These are phyloP conservation scores for Bothrops jararaca DNA, from an alignment of 2,113 vertebrate species.

Conservation along the genomic window DNA sequence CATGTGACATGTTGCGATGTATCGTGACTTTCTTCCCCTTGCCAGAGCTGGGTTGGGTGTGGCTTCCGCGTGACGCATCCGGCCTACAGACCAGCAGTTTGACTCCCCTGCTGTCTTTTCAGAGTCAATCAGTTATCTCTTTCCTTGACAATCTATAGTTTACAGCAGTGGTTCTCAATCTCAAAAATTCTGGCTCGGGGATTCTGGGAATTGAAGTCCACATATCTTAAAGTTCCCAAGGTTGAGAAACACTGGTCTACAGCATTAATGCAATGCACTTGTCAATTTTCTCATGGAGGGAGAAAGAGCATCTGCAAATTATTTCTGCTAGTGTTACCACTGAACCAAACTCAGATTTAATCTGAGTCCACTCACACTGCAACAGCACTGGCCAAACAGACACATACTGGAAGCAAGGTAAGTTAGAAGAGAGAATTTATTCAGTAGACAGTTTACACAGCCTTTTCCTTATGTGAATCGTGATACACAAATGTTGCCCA, in stretches of 20 bases:
- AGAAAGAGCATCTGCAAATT: not conserved
- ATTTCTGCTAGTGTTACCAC: not conserved
- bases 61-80: too few relatives aligned
- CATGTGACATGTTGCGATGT: too few relatives aligned
- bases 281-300: not conserved
- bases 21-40: too few relatives aligned
- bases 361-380: not conserved
- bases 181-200: not conserved
- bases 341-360: not conserved
- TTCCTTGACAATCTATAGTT: not conserved
- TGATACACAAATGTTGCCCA: not conserved
- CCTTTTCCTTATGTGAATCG: not conserved
- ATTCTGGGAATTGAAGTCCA: not conserved
- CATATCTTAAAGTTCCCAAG: not conserved
- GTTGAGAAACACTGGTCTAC: not conserved
- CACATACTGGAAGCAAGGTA: not conserved
- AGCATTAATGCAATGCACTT: not conserved
- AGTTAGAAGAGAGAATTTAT: conserved; percentile 9
- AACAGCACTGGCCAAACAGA: not conserved
- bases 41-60: too few relatives aligned
- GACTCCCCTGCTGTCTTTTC: not conserved
- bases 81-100: too few relatives aligned
- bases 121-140: not conserved
- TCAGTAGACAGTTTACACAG: not conserved
- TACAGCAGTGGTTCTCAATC: not conserved